phyloP scores from a whole-genome alignment of 2,113 vertebrate genomes.

The Equus przewalskii region DNA sequence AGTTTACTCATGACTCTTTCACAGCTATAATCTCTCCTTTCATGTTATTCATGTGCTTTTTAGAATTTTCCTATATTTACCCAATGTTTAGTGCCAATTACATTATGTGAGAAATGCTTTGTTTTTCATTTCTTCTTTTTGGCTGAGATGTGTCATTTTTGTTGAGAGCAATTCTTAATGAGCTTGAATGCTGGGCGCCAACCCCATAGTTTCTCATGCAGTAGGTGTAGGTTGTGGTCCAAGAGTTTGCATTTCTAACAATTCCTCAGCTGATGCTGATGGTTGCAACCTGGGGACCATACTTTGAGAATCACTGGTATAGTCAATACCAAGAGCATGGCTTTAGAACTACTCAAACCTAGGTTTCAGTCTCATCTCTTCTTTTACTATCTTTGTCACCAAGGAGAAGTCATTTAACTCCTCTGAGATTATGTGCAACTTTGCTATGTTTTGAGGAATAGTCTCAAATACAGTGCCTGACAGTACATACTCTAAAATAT shows the following conservation, averaged over 20 bases:
- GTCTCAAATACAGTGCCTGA: no score
- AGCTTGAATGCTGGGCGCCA: neutral
- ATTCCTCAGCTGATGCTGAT: neutral
- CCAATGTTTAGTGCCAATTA: neutral
- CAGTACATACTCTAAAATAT: no score
- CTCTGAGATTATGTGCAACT: neutral
- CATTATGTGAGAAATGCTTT: neutral
- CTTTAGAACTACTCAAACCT: neutral
- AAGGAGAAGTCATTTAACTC: neutral
- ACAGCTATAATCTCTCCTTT: neutral
- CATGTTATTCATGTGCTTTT: neutral
- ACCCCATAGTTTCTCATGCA: neutral
- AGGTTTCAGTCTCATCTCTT: neutral
- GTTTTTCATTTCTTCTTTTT: neutral
- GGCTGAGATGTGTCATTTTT: neutral
- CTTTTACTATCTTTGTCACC: no score
- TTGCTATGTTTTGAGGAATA: neutral
- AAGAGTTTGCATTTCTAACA: neutral
- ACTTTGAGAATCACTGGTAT: neutral
- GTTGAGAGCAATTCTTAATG: neutral
- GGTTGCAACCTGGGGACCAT: neutral
- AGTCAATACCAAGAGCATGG: neutral
- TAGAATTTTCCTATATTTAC: neutral
- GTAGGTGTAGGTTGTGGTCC: neutral
- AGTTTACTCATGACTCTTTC: neutral